Percentiles rank a stretch among this genome's conserved stretches.
phyloP scores from a whole-genome alignment of 2,113 vertebrate species.

The Paramormyrops kingsleyae region DNA sequence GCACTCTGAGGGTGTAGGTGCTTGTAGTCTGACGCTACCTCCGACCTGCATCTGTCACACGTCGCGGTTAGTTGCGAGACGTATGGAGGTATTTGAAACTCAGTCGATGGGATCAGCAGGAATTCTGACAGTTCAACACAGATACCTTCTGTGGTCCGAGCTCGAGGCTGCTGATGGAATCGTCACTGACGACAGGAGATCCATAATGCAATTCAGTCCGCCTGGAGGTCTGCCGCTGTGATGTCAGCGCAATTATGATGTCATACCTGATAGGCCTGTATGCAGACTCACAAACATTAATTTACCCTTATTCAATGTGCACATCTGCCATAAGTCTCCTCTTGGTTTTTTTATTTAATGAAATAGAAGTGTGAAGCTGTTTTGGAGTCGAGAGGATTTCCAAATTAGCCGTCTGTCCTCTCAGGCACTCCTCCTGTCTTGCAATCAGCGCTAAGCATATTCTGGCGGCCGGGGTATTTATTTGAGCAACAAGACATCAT shows the following conservation, averaged over 20 bases:
- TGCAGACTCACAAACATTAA: not conserved
- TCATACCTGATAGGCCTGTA: not conserved
- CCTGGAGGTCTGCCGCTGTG: not conserved
- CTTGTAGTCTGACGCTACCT: not conserved
- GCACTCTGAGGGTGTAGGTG: not conserved
- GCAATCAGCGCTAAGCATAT: conserved; percentile 16
- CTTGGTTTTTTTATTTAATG: not conserved
- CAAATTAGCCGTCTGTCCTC: conserved; percentile 14
- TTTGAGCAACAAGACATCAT: conserved; percentile 25
- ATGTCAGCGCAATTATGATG: not conserved
- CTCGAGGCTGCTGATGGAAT: not conserved
- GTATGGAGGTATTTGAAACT: not conserved
- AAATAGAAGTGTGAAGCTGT: not conserved
- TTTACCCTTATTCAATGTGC: not conserved
- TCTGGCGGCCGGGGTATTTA: conserved; percentile 5
- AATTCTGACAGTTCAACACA: not conserved
- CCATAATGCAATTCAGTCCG: not conserved
- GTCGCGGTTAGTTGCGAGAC: not conserved
- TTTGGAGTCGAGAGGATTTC: not conserved
- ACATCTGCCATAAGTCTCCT: not conserved
- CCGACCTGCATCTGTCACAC: not conserved
- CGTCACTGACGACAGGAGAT: not conserved
- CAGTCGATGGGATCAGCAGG: not conserved
- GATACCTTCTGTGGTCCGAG: not conserved
- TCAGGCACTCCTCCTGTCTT: not conserved